Evolutionary conservation across 2,797 vertebrate genomes (phyloP), one percentile per base, ranked within the genome.

Genomic region (Enteromius afrohamiltoni): DNA sequence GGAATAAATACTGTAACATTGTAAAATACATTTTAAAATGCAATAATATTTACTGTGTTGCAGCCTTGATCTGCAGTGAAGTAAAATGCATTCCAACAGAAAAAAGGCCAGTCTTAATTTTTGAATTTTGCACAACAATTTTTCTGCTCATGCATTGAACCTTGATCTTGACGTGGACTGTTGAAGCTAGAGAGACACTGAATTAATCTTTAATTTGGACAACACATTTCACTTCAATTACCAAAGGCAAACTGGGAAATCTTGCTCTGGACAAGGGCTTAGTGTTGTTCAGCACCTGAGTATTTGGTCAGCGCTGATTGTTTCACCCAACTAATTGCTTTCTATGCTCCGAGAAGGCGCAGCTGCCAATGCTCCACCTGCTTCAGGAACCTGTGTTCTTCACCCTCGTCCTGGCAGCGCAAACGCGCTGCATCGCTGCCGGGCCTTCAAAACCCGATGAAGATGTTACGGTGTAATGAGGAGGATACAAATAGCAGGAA

Each of bases 321-420:
- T 65, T 73, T 40, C 82, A 68, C 81, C 64, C 58, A 26, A 62
- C 45, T 87, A 86, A 88, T 85, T 85, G 74, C 80, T 78, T 84
- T 65, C 62, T 40, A 47, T 47, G 62, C 77, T 65, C 21, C 51
- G 81, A 79, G 42, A 67, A 10, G 37, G 53, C 85, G 85, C 80
- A 80, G 58, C 74, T 83, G 74, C 78, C 76, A 87, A 75, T 26
- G 42, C 5, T 78, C 79, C 87, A 88, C 86, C 85, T 88, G 87
- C 87, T 88, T 86, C 71, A 49, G 88, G 79, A 85, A 89, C 79
- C 65, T 42, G 67, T 53, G 49, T 75, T 85, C n/a, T 80, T 40
- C 65, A 23, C 58, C 71, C 65, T 69, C 8, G 19, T 86, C 80
- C 81, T 49, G 17, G 42, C 67, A 84, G 60, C 68, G 58, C 68